Base-by-base conservation (phyloP, 2,888 invertebrate species). In the Strigamia maritima region DNA sequence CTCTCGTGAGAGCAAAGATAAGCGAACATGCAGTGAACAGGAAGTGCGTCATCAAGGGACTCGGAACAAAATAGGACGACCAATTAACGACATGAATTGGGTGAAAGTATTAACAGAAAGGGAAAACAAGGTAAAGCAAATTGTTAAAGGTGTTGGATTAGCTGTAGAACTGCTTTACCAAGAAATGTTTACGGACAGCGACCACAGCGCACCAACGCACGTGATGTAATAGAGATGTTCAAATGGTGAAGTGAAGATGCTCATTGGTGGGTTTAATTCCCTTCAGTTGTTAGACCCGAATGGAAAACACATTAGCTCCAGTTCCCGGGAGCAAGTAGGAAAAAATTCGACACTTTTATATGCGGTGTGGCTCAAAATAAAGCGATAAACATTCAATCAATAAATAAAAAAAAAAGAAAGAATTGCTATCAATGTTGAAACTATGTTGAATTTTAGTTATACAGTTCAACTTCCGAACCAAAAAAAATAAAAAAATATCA, bases 191-290 rank as follows among this genome's bases (percentile, higher is more conserved):
- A 19, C 19, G 19, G 4, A 54, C 8, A 16, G 54, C 6, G 8
- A 54, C 8, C 6, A 10, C 16, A 54, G 54, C 7, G 16, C 6
- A 19, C 8, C 54, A 54, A 54, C 54, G 19, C 54, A 54, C 54
- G 19, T 54, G 54, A 54, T 19, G 54, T 16, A n/a, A n/a, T n/a
- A n/a, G n/a, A n/a, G n/a, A n/a, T n/a, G n/a, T n/a, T n/a, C n/a
- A n/a, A 3, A 54, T 10, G 54, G 54, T 54, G 54, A 10, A 54
- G 16, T 54, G 16, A 16, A 54, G 54, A 14, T 54, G 54, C 54
- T 54, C 54, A 54, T 54, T 54, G 54, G 54, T 54, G 54, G 54
- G 54, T 54, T 54, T 54, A 54, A 54, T 54, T 54, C 54, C 54
- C 54, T 16, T 4, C 54, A 54, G 54, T 54, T 54, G 54, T 16